Evolutionary conservation across 1,140 invertebrate genomes (phyloP).

Genomic region (Megathymus violae): DNA sequence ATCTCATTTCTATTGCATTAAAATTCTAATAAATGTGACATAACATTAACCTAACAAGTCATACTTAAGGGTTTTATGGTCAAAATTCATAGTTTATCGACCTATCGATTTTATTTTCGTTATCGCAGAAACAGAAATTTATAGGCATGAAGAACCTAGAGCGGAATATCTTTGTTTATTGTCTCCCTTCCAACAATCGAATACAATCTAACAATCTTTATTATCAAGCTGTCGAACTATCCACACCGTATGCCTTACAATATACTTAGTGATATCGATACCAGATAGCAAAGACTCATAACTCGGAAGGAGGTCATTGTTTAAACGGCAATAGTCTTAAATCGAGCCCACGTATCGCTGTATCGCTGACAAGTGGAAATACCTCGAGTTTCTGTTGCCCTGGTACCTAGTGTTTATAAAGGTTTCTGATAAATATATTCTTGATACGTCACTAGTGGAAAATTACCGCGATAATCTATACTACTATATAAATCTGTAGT

Average conservation of each 20-base stretch:
- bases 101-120: not conserved
- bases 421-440: too few species aligned
- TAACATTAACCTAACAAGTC: too few species aligned
- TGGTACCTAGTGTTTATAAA: slow-evolving; percentile 4
- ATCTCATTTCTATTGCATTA: too few species aligned
- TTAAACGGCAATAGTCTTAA: slow-evolving; percentile 21
- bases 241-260: slow-evolving; percentile 2
- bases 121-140: not conserved
- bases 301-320: slow-evolving; percentile 29
- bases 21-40: too few species aligned
- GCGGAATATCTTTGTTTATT: not conserved
- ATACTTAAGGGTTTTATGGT: not conserved
- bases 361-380: slow-evolving; percentile 10
- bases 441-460: too few species aligned
- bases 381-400: slow-evolving; percentile 9
- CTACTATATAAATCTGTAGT: too few species aligned
- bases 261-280: slow-evolving; percentile 23
- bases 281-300: slow-evolving; percentile 23
- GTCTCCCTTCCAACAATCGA: slow-evolving; percentile 6
- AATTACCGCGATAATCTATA: too few species aligned
- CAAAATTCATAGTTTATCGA: not conserved
- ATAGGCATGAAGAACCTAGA: not conserved
- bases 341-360: slow-evolving; percentile 13
- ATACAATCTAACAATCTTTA: slow-evolving; percentile 21
- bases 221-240: slow-evolving; percentile 15